Evolutionary conservation across 1,140 invertebrate genomes (phyloP), one percentile per base, ranked within the genome.

Genomic region (Scaptomyza montana): DNA sequence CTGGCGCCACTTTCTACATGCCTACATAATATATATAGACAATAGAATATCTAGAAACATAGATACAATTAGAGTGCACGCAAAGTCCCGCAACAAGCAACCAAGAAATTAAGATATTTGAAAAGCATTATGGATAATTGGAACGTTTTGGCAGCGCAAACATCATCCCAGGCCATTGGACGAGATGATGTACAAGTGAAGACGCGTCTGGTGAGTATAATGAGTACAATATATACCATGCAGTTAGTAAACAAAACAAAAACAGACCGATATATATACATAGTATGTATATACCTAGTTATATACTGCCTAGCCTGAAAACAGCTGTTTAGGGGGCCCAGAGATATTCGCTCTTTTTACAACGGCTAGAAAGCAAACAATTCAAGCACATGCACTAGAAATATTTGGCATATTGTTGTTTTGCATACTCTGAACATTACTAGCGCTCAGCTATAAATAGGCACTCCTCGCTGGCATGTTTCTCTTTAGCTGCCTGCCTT

Each of bases 71-170:
- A 49, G 46, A 33, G 36, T 30, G 49, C 36, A 16, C 43, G 33
- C 33, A 36, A 36, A 36, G 4, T 39, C 61, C 19, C 47, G 16
- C 49, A 61, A 36, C 10, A 51, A 12, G 39, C 69, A 59, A 39
- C 19, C 33, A 45, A 57, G 61, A 57, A 30, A 30, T 47, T 67
- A 45, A 54, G 25, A 12, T 36, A 68, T 30, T 70, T n/a, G 60
- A 41, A 54, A 61, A 45, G 9, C 50, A 67, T 65, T 59, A 91
- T 91, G 90, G 90, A 91, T 89, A 91, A 89, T 86, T 91, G 90
- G 90, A 91, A 91, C 81, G 90, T 91, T 89, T 89, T 91, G 77
- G 87, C 90, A 80, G 90, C 80, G 19, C 90, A 91, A 72, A 91
- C 90, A 56, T 79, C 89, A 45, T 87, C 87, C 43, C 78, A 85